These are phyloP conservation scores for Lepidurus arcticus DNA, from an alignment of 1,140 invertebrate genomes.

Conservation along the genomic window DNA sequence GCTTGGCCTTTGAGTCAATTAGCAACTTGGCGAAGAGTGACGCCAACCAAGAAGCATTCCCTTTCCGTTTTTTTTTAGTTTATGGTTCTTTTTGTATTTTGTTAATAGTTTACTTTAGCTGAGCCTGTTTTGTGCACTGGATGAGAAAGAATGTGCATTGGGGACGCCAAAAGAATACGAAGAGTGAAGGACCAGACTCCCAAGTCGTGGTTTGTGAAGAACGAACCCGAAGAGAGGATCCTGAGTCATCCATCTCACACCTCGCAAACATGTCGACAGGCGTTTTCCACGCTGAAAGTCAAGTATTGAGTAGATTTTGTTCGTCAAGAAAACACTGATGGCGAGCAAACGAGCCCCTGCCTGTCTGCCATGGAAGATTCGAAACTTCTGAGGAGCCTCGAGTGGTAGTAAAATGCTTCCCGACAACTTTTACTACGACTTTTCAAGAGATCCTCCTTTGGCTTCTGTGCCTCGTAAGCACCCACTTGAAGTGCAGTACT, in stretches of 20 bases:
- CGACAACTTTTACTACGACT: conserved; percentile 6
- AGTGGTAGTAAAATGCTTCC: conserved; percentile 10
- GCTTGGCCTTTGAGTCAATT: conserved; percentile 14
- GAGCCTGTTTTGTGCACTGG: neutral
- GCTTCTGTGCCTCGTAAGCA: neutral
- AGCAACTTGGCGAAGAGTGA: neutral
- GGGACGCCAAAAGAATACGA: neutral
- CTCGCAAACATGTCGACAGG: conserved; percentile 12
- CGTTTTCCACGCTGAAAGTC: neutral
- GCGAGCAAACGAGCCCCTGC: neutral
- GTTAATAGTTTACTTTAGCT: neutral
- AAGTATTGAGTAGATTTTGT: neutral
- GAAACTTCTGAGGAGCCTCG: neutral
- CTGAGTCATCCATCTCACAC: conserved; percentile 18
- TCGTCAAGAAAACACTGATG: neutral
- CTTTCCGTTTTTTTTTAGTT: neutral
- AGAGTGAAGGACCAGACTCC: neutral
- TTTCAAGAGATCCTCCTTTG: neutral
- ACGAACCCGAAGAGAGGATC: neutral
- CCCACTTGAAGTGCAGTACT: neutral
- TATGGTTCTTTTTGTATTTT: neutral
- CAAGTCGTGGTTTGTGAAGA: neutral
- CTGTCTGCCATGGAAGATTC: too few species aligned
- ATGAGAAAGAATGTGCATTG: neutral
- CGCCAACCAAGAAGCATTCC: neutral